These are phyloP conservation scores for Sminthurides bifidus DNA, from an alignment of 1,140 invertebrate genomes.

Conservation along the genomic window DNA sequence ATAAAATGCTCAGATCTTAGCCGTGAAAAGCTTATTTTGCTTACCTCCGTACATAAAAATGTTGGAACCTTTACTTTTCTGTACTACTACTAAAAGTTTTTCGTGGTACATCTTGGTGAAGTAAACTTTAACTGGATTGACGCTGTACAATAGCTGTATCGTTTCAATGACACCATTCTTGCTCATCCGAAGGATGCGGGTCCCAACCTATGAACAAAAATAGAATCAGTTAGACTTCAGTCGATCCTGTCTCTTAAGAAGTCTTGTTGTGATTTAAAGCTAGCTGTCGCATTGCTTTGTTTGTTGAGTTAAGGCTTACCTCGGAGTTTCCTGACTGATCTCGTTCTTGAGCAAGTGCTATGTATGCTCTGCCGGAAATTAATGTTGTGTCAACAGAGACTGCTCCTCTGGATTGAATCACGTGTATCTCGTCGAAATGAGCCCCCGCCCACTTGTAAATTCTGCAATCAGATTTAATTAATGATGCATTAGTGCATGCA, in stretches of 20 bases:
- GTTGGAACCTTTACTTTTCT: neutral
- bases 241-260: neutral
- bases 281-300: neutral
- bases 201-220: conserved; percentile 8
- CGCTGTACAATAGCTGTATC: conserved; percentile 11
- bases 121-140: neutral
- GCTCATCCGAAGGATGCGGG: conserved; percentile 8
- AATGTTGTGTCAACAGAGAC: conserved; percentile 5
- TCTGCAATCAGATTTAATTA: neutral
- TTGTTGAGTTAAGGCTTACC: neutral
- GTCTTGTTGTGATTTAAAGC: neutral
- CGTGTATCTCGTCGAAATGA: conserved; percentile 15
- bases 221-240: neutral
- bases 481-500: neutral
- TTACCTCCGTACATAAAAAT: neutral
- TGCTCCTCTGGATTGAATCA: conserved; percentile 8
- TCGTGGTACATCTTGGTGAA: neutral
- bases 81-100: neutral
- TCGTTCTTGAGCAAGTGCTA: conserved; percentile 7
- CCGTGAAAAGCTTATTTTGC: too few relatives aligned
- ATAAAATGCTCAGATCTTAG: neutral
- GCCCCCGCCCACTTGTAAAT: conserved; percentile 9
- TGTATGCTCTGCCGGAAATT: conserved; percentile 4
- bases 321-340: conserved; percentile 6
- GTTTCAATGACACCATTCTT: neutral